Evolutionary conservation across 2,888 invertebrate genomes (phyloP), one percentile per base, ranked within the genome.

Genomic region (Drosophila affinis): DNA sequence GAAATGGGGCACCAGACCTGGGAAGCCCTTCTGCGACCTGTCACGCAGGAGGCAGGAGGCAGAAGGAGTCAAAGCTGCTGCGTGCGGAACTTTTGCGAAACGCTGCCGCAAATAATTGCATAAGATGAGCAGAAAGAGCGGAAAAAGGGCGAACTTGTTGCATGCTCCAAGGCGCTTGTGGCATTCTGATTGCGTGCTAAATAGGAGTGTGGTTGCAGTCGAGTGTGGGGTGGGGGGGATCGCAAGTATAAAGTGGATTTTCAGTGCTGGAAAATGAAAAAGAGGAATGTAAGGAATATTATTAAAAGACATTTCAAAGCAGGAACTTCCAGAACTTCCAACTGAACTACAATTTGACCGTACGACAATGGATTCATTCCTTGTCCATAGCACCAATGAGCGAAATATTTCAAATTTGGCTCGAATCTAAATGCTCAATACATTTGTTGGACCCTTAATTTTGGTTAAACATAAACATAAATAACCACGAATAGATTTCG

Each of bases 41-140:
- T 58, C 78, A 64, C 47, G 68, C 55, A 62, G 53, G 59, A 59
- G 62, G 70, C 21, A 21, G 21, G 21, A 21, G 18, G 21, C 21
- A 21, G 59, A 59, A 67, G 70, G 63, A 78, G 70, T 68, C 84
- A 78, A 80, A 83, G 84, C 72, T 75, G 72, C 72, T 71, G 70
- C 76, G 72, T 62, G 75, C 64, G 48, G 80, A 73, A 72, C 51
- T 82, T 75, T 68, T 62, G 63, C 78, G 51, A 77, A 75, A 69
- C 63, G 65, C 46, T 79, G 44, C 52, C 44, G 62, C 72, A 74
- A 62, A 72, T 83, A 81, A 81, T 86, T 81, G 87, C 81, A 83
- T 80, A 83, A 83, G 72, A 62, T 64, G 62, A 56, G 61, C 54
- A 56, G 32, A 56, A 64, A 49, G 62, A 56, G 58, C 54, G 56